phyloP scores from a whole-genome alignment of 2,888 invertebrate species.

The Ophioninae sp. region DNA sequence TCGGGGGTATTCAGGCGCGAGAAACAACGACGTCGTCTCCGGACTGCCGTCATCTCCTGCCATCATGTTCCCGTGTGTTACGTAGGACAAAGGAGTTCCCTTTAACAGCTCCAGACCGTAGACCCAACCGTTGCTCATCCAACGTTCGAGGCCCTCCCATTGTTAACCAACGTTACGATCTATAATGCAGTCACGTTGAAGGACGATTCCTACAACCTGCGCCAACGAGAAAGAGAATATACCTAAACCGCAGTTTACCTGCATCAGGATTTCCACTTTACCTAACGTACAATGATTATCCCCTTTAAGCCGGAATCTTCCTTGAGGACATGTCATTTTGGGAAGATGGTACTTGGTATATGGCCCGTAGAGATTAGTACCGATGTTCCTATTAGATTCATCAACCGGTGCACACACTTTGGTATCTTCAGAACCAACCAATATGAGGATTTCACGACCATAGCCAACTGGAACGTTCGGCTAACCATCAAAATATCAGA shows the following conservation, averaged over 20 bases:
- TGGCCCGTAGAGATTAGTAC: slow-evolving; percentile 38
- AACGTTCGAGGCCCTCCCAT: slow-evolving; percentile 10
- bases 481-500: slow-evolving; percentile 5
- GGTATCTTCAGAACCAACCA: slow-evolving; percentile 1
- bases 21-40: slow-evolving; percentile 12
- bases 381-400: slow-evolving; percentile 37
- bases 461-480: slow-evolving; percentile 24
- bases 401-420: neutral
- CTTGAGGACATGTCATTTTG: slow-evolving; percentile 19
- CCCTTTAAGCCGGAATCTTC: neutral
- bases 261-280: neutral
- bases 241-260: slow-evolving; percentile 6
- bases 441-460: slow-evolving; percentile 4
- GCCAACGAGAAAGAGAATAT: neutral
- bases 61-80: neutral
- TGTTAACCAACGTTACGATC: neutral
- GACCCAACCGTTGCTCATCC: slow-evolving; percentile 20
- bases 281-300: neutral
- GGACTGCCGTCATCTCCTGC: neutral
- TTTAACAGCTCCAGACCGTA: slow-evolving; percentile 33
- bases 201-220: neutral
- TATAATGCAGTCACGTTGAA: neutral
- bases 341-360: neutral
- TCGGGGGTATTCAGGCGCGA: slow-evolving; percentile 36
- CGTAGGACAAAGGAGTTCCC: slow-evolving; percentile 50